Conservation (phyloP, 1,140 invertebrate genomes). For the Neomicropteryx cornuta region DNA sequence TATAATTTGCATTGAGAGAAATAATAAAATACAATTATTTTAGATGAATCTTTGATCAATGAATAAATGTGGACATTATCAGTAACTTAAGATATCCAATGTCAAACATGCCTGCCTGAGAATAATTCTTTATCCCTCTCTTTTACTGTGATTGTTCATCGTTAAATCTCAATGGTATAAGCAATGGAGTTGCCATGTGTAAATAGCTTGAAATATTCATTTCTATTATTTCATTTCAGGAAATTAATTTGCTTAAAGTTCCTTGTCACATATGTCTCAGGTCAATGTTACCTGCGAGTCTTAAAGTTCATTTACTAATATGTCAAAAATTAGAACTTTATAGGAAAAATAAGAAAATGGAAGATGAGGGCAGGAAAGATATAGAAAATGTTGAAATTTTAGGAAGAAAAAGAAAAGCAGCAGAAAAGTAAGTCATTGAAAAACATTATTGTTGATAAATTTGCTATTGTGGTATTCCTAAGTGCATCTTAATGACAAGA, state of each 20-base stretch:
- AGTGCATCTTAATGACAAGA: conserved; percentile 1
- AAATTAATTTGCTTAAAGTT: conserved; percentile 36
- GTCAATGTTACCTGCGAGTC: conserved; percentile 45
- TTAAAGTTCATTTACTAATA: conserved; percentile 36
- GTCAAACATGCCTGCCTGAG: too few species aligned
- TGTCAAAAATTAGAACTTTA: conserved; percentile 32
- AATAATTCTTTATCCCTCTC: too few species aligned
- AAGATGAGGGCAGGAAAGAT: conserved; percentile 7
- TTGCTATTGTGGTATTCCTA: conserved; percentile 5
- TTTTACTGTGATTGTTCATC: too few species aligned
- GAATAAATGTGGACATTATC: too few species aligned
- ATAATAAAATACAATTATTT: too few species aligned
- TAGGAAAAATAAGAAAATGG: conserved; percentile 15
- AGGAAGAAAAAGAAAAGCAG: conserved; percentile 37
- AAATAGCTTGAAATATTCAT: too few species aligned
- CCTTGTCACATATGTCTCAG: conserved; percentile 42
- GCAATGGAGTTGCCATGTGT: too few species aligned
- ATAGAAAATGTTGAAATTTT: conserved; percentile 9
- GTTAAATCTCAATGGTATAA: too few species aligned
- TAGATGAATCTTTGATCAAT: too few species aligned
- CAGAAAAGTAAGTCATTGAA: conserved; percentile 32
- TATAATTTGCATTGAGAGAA: too few species aligned
- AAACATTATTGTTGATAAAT: conserved; percentile 4
- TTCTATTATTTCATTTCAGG: conserved; percentile 26
- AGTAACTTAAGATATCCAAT: too few species aligned